Conservation (phyloP, 37 sponge, comb jelly and placozoan species). For the Petrosia ficiformis region DNA sequence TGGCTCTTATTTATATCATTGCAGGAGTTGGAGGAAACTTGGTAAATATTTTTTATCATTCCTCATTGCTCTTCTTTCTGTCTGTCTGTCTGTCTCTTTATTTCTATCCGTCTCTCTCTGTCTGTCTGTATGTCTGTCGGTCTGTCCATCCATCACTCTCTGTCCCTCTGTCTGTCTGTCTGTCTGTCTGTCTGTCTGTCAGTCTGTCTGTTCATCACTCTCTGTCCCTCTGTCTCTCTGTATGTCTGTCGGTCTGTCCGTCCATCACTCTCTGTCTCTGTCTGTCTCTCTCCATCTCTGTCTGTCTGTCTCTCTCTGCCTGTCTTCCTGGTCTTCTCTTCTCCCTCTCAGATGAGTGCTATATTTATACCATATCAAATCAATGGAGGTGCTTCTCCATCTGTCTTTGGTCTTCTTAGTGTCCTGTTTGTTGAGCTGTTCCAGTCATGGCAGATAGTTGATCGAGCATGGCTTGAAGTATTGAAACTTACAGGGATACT, state of each 20-base stretch:
- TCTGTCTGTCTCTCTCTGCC: slow-evolving; percentile 10
- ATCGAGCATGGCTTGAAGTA: slow-evolving; percentile 73
- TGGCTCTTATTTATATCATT: slow-evolving; percentile 86
- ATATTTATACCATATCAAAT: slow-evolving; percentile 91
- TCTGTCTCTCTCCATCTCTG: too few species aligned
- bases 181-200: too few species aligned
- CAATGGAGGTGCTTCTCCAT: slow-evolving; percentile 73
- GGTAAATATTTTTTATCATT: slow-evolving; percentile 31
- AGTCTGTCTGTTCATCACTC: too few species aligned
- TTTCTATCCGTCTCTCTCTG: not conserved
- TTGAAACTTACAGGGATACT: slow-evolving; percentile 64
- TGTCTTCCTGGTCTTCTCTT: not conserved
- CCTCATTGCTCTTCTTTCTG: too few species aligned
- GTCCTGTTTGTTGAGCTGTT: slow-evolving; percentile 89
- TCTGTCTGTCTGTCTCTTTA: not conserved
- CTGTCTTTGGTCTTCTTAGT: slow-evolving; percentile 88
- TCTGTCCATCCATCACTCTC: too few species aligned
- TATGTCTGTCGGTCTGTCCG: too few species aligned
- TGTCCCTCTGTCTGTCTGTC: too few species aligned
- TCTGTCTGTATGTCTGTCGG: too few species aligned
- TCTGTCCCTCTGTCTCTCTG: too few species aligned
- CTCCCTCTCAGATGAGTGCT: slow-evolving; percentile 60
- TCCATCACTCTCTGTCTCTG: too few species aligned
- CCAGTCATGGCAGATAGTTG: slow-evolving; percentile 89
- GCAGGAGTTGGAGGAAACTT: slow-evolving; percentile 92